Base-by-base conservation (phyloP, 2,797 vertebrate genomes). In the Anguilla megastoma region DNA sequence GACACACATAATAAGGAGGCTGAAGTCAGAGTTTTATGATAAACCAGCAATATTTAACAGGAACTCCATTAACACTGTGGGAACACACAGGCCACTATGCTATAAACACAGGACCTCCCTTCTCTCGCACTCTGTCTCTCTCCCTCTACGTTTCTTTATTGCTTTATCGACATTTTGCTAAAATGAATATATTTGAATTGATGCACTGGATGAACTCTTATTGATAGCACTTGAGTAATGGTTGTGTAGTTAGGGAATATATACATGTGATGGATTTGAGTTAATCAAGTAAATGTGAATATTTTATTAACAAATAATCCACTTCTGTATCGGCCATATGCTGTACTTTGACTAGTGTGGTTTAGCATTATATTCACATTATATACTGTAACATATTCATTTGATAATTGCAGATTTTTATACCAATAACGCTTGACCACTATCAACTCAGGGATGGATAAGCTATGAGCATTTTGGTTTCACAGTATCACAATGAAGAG, bases 1-100 rank as follows among this genome's bases (percentile, higher is more conserved):
- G 45, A 71, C 71, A 58, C 58, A 16, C 24, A 69, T 66, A 56
- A 58, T 36, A 54, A 86, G 85, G 83, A 71, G 33, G 33, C 79
- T 85, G 41, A 74, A 45, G 86, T 76, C 58, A 83, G 71, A n/a
- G 63, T 58, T 12, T 89, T 48, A 89, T 88, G 87, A 90, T 27
- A 88, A 74, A 21, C 24, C 63, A 36, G 87, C 89, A 69, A 86
- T 45, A 85, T 86, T 79, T 89, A 89, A 89, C 52, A 52, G 36
- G 86, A 87, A 74, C 74, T 86, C 56, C 82, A 83, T 86, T 89
- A 89, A 89, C 86, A 88, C 69, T 83, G 85, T 85, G 41, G 69
- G n/a, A 88, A 52, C 84, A 58, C 60, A 74, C 41, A 1, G 27
- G 33, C 36, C 33, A 41, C 33, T 21, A 18, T 76, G 14, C 30